phyloP scores from a whole-genome alignment of 23 tunicate genomes.

The Ascidia mentula region DNA sequence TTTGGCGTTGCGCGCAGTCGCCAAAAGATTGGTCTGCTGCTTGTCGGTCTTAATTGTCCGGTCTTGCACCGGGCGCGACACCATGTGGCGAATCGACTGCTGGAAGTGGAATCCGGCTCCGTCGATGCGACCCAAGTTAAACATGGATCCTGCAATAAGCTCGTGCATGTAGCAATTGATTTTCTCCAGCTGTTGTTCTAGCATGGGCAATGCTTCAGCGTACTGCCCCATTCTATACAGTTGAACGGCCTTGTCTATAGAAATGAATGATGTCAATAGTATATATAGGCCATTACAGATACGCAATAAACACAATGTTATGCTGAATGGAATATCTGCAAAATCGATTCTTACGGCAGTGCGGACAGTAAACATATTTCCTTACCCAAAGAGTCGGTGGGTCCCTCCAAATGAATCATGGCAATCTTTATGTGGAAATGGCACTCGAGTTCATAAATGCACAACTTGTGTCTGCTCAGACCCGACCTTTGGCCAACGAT shows the following conservation, averaged over 20 bases:
- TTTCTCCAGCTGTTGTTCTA: constrained; percentile 63
- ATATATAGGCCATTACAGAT: neutral
- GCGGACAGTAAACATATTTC: neutral
- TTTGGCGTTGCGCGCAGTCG: constrained; percentile 56
- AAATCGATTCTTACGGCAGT: neutral
- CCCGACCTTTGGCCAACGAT: constrained; percentile 64
- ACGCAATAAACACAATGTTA: neutral
- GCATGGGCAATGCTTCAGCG: constrained; percentile 66
- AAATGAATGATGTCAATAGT: neutral
- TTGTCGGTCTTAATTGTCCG: constrained; percentile 52
- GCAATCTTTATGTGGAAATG: constrained; percentile 75
- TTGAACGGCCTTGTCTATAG: constrained; percentile 57
- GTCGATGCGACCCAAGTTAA: constrained; percentile 54
- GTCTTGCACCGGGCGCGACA: constrained; percentile 29
- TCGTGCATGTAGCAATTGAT: constrained; percentile 63
- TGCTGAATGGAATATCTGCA: neutral
- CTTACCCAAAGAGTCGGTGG: constrained; percentile 58
- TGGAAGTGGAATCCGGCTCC: constrained; percentile 62
- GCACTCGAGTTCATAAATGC: constrained; percentile 64
- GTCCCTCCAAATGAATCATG: constrained; percentile 70
- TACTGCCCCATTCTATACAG: constrained; percentile 63
- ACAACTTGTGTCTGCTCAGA: constrained; percentile 48
- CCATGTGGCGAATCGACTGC: constrained; percentile 49
- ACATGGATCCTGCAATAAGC: constrained; percentile 50
- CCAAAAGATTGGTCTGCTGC: constrained; percentile 45